These are phyloP conservation scores for Ptiloglossa arizonensis DNA, from an alignment of 1,140 invertebrate species.

Conservation along the genomic window DNA sequence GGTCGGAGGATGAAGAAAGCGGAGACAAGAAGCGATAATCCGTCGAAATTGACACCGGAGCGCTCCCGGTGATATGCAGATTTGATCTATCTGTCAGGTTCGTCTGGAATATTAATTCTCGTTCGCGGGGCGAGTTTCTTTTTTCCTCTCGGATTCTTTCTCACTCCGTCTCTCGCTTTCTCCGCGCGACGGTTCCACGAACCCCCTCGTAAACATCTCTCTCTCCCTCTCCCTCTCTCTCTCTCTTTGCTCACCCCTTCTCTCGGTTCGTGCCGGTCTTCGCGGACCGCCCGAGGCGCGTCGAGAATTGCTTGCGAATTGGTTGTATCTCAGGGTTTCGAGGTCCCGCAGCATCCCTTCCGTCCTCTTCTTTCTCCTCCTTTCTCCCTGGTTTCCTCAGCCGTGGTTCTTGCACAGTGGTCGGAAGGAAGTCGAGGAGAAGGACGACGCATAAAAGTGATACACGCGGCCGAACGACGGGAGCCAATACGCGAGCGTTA, in stretches of 20 bases:
- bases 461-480: slow-evolving; percentile 28
- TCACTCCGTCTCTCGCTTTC: slow-evolving; percentile 31
- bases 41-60: slow-evolving; percentile 77
- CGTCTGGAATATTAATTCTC: slow-evolving; percentile 80
- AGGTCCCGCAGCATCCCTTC: slow-evolving; percentile 53
- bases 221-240: not conserved
- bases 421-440: slow-evolving; percentile 61
- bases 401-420: not conserved
- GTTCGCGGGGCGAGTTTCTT: slow-evolving; percentile 60
- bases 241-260: not conserved
- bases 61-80: slow-evolving; percentile 77
- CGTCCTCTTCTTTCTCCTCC: not conserved
- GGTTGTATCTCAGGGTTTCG: slow-evolving; percentile 67
- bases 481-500: slow-evolving; percentile 42
- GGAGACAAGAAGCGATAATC: slow-evolving; percentile 69
- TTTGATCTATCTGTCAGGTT: slow-evolving; percentile 81
- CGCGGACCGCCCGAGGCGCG: slow-evolving; percentile 68
- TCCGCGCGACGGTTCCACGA: slow-evolving; percentile 51
- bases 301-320: slow-evolving; percentile 75
- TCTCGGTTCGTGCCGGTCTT: slow-evolving; percentile 40
- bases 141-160: slow-evolving; percentile 44
- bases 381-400: not conserved
- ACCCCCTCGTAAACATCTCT: slow-evolving; percentile 22
- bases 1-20: not conserved
- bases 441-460: slow-evolving; percentile 41